phyloP scores from a whole-genome alignment of 2,797 vertebrate genomes.

The Urophycis tenuis region DNA sequence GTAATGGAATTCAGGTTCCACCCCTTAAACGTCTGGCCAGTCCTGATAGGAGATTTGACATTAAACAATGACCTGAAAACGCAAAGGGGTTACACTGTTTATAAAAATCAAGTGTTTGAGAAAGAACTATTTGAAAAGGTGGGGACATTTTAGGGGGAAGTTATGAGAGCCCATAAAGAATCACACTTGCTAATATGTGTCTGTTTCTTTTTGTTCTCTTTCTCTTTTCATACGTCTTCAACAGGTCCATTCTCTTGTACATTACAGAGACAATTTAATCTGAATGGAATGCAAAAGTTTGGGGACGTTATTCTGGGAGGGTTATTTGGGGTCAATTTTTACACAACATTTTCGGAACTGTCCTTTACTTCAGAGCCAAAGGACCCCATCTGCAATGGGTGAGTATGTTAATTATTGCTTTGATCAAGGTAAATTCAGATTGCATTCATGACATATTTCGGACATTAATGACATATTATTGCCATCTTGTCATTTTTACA shows the following conservation, averaged over 20 bases:
- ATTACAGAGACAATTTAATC: conserved; percentile 29
- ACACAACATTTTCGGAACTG: conserved; percentile 54
- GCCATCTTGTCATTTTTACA: conserved; percentile 5
- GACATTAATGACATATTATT: not conserved
- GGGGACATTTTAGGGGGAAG: not conserved
- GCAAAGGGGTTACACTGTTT: not conserved
- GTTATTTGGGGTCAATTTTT: conserved; percentile 61
- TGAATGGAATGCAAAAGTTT: conserved; percentile 45
- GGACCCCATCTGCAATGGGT: conserved; percentile 45
- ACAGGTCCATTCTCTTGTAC: conserved; percentile 31
- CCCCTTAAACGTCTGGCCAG: not conserved
- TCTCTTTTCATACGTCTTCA: conserved; percentile 3
- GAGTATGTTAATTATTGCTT: conserved; percentile 12
- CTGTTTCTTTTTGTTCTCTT: conserved; percentile 19
- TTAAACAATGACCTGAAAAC: not conserved
- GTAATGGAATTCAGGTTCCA: not conserved
- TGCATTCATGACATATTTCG: not conserved
- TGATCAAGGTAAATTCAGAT: not conserved
- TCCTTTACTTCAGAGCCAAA: conserved; percentile 59
- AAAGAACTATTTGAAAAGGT: conserved; percentile 8
- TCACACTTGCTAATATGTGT: not conserved
- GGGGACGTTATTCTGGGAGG: conserved; percentile 66
- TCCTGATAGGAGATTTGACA: not conserved
- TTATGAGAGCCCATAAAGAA: not conserved
- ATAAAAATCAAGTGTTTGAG: not conserved